Base-by-base conservation (phyloP, 2,113 vertebrate species). In the Aramus guarauna region DNA sequence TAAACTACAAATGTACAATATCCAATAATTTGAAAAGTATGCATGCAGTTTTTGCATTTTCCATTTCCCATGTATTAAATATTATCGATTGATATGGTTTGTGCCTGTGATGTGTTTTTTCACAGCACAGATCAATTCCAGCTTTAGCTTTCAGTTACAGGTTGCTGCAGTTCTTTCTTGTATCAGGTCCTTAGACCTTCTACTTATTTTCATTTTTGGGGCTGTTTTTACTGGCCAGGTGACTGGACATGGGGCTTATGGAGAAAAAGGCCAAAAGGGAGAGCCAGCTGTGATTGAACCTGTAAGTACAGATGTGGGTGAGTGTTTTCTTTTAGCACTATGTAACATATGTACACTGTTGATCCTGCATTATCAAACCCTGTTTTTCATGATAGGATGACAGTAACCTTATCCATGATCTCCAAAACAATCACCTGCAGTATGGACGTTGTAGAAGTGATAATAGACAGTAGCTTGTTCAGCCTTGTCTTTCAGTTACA, bases 241-340 rank as follows among this genome's bases (percentile, higher is more conserved):
- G 71, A 98, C 98, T 81, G 98, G 98, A 48, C 98, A 97, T 83
- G 98, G 98, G 41, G 96, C 91, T 82, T 98, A 98, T 19, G 99
- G 99, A 78, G 98, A 99, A 97, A 99, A 99, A 94, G 99, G 99
- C 82, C 98, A 99, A 86, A 99, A 99, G 84, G 99, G 99, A 67
- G 99, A 99, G 77, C 99, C 99, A 17, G 99, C 99, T 27, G 99
- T 99, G 43, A 99, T 99, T 62, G 99, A 99, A 97, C 99, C 99
- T 56, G 99, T 99, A 98, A 99, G 99, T 98, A 94, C 30, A 43
- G 23, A 59, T 60, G 34, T 72, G 52, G 59, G 52, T 34, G 75
- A 53, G n/a, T 19, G 13, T 50, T 92, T 73, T 62, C 21, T 41
- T 41, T 85, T 80, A 81, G 39, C 17, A 26, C 47, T 80, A 14